Base-by-base conservation (phyloP, 2,888 invertebrate genomes). In the Iphiclides podalirius region DNA sequence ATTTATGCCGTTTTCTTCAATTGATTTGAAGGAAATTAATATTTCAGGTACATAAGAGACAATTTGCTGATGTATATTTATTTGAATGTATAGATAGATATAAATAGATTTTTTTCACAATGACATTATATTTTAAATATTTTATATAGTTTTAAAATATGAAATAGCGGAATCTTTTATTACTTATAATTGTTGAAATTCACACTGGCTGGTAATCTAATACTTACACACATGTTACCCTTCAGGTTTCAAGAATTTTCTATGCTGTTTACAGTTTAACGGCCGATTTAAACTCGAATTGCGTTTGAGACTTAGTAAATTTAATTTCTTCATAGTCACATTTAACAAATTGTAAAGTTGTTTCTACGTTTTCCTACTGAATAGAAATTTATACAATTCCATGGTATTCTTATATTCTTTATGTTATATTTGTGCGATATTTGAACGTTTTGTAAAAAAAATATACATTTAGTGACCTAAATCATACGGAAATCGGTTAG, bases 281-380 rank as follows among this genome's bases (percentile, higher is more conserved):
- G n/a, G 8, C 8, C n/a, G 1, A 11, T 31, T 31, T n/a, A 23
- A 39, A 8, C 37, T 26, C n/a, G 33, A 37, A 12, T 34, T 23
- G 26, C 42, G 13, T 50, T 44, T 35, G 17, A 35, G 13, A n/a
- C n/a, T 57, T 75, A 77, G 76, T 70, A 55, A 70, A 72, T 67
- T 70, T 72, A 20, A 66, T 66, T 55, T 67, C 63, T 59, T 62
- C 54, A 58, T 74, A 72, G 67, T 64, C 61, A 61, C 67, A 65
- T 67, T 55, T 34, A 33, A 37, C 44, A 38, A 46, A 42, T 43
- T 42, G 16, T 52, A 47, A 52, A 48, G 41, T 50, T 42, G 34
- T 47, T 49, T 45, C 42, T 47, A 45, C 51, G 40, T 39, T 38
- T 45, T 53, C 52, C 47, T 44, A 44, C 39, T 43, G 38, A 35